Evolutionary conservation across 2,888 invertebrate species (phyloP), one percentile per base, ranked within the genome.

Genomic region (Callyntrura sp.): DNA sequence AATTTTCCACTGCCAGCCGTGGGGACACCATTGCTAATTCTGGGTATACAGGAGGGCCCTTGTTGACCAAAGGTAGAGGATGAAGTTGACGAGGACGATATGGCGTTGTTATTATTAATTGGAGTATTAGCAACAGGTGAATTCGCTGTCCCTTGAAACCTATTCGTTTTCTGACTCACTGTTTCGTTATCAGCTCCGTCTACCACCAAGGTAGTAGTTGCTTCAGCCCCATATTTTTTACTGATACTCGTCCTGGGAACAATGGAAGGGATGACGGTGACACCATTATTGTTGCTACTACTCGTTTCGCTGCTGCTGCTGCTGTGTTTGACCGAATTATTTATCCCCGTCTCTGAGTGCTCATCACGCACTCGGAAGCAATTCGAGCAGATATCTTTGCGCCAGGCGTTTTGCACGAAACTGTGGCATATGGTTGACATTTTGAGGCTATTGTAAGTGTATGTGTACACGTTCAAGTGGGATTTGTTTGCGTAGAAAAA

Each of bases 321-420:
- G 79, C 81, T 82, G 79, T 45, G 73, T 85, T 88, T 92, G 90
- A 91, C 91, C 91, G 91, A 91, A 82, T 88, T 90, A 68, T 84
- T 28, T 43, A 88, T 76, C 83, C 85, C 88, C 62, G 81, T 73
- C 43, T 20, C 14, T 43, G 88, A 43, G 84, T 92, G 94, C 83
- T 94, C 94, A 20, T 94, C 94, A 89, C 93, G 93, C 82, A 94
- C 93, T 91, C 94, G 94, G 93, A 94, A 94, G 91, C 94, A 94
- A 93, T 94, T 94, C 84, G 94, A 94, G 92, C 94, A 94, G 90
- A 94, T 93, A 91, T 94, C 94, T 89, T 94, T 94, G 83, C 94
- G 93, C 94, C 94, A 94, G 57, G 94, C 94, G 91, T 94, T 94
- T 92, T 94, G 94, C 23, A 94, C 94, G 92, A 94, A 94, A 25